These are phyloP conservation scores for Sylvia atricapilla DNA, from an alignment of 2,113 vertebrate species.

Conservation along the genomic window DNA sequence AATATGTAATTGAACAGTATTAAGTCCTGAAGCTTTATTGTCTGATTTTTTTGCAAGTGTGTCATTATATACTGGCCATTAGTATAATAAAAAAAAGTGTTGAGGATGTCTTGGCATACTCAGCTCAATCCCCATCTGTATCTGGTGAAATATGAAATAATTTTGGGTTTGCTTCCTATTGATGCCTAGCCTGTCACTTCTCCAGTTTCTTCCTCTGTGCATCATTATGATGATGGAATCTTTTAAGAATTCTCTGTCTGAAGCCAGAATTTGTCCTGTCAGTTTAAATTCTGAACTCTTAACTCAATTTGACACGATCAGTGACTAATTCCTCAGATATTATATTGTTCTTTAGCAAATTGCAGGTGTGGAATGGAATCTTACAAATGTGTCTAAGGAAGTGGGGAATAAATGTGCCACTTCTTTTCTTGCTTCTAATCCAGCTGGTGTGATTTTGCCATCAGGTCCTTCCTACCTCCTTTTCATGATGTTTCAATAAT, in stretches of 20 bases:
- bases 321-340: neutral
- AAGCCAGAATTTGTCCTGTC: neutral
- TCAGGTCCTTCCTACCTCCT: neutral
- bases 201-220: neutral
- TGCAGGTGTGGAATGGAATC: neutral
- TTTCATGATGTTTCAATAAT: neutral
- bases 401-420: neutral
- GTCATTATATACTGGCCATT: neutral
- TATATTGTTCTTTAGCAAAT: neutral
- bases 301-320: neutral
- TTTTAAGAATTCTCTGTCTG: neutral
- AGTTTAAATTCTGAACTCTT: neutral
- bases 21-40: neutral
- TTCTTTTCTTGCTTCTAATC: neutral
- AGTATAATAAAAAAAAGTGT: neutral
- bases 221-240: neutral
- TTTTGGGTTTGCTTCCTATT: neutral
- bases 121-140: neutral
- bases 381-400: neutral
- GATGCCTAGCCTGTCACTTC: neutral
- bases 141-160: neutral
- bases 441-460: neutral
- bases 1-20: neutral
- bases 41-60: neutral
- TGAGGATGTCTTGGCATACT: neutral